Base-by-base conservation (phyloP, 2,888 invertebrate genomes). In the Eristalinus aeneus region DNA sequence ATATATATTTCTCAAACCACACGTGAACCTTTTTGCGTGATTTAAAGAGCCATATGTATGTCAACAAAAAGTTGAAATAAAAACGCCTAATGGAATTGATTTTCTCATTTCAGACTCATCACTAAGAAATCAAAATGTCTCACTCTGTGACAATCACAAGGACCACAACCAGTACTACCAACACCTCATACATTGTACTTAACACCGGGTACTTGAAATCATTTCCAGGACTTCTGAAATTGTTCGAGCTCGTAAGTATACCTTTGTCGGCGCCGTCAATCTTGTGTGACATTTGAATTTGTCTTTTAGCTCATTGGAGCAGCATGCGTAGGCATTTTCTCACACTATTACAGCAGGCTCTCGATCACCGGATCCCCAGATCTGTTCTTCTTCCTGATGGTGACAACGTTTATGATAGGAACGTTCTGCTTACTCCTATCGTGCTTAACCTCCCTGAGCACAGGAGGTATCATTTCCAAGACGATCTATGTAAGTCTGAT, bases 121-220 rank as follows among this genome's bases (percentile, higher is more conserved):
- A 34, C 16, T 68, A 78, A 68, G n/a, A 39, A 64, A 75, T 32
- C 88, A 95, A 93, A 89, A 97, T 97, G 97, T 97, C 97, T 88
- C 97, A 97, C 93, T 94, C 96, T 39, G 96, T 97, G 89, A 97
- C 97, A 63, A 96, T 97, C 81, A 97, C 97, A 32, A 94, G 97
- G 90, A 97, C 96, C 34, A 96, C 96, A n/a, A 97, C 97, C 69
- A 96, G 96, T 82, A 95, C 96, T 10, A 94, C 96, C 27, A 95
- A 95, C 32, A 96, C 97, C 22, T 95, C 96, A 10, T 95, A 96
- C 9, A 94, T 97, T 88, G 95, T 97, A 89, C 93, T 97, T 87
- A 97, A 98, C 92, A 96, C 95, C 6, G 96, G 96, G 65, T 97
- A 97, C 92, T 92, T 97, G 88, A 95, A 96, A 91, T 95, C 96